phyloP scores from a whole-genome alignment of 2,888 invertebrate genomes.

The Rhingia rostrata region DNA sequence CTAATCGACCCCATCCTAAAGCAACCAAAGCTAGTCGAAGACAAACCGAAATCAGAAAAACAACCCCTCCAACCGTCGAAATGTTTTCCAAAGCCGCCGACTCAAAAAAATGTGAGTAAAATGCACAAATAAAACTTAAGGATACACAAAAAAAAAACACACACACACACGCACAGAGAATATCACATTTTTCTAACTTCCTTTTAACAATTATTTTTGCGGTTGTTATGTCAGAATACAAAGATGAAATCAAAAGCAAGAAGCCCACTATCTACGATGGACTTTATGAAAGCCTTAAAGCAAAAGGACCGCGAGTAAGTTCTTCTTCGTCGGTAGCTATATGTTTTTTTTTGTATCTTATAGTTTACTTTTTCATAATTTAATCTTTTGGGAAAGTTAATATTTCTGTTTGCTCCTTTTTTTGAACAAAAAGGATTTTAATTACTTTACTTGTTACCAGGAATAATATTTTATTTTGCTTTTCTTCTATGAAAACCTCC shows the following conservation, averaged over 20 bases:
- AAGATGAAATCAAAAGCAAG: conserved; percentile 44
- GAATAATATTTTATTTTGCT: conserved; percentile 59
- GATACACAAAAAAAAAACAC: too few species aligned
- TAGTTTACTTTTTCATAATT: conserved; percentile 58
- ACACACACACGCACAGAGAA: too few species aligned
- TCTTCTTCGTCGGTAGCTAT: conserved; percentile 10
- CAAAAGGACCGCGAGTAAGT: conserved; percentile 78
- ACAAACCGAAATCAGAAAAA: not conserved
- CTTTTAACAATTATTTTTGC: conserved; percentile 16
- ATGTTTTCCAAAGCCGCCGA: conserved; percentile 56
- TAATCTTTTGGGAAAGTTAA: conserved; percentile 51
- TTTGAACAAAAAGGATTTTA: conserved; percentile 52
- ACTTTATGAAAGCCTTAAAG: conserved; percentile 79
- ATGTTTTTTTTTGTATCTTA: conserved; percentile 10
- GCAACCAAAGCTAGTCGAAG: conserved; percentile 60
- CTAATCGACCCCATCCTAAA: conserved; percentile 80
- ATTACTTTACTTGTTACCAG: conserved; percentile 64
- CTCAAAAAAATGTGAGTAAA: conserved; percentile 54
- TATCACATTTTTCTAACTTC: conserved; percentile 25
- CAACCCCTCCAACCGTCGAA: conserved; percentile 53
- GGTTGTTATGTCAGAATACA: conserved; percentile 33
- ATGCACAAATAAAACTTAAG: too few species aligned
- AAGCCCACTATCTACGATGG: conserved; percentile 75
- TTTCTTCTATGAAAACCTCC: not conserved
- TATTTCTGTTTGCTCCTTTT: not conserved